phyloP scores from a whole-genome alignment of 2,888 invertebrate species.

The Philaethria dido region DNA sequence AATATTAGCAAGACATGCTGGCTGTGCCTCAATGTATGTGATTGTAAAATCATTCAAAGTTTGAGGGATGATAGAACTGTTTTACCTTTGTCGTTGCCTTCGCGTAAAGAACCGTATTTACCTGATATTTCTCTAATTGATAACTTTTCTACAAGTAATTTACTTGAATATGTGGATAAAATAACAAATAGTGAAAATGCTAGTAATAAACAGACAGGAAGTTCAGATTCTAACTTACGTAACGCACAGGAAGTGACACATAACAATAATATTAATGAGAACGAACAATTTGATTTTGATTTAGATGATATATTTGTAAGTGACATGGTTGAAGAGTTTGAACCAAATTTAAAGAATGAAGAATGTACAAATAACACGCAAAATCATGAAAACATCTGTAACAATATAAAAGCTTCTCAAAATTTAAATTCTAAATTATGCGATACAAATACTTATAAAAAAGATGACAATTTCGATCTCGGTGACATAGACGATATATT shows the following conservation, averaged over 20 bases:
- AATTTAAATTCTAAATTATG: conserved; percentile 55
- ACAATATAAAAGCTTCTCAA: conserved; percentile 27
- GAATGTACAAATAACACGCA: background rate
- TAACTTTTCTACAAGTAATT: conserved; percentile 57
- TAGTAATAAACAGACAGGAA: conserved; percentile 28
- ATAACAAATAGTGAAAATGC: conserved; percentile 29
- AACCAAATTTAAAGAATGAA: background rate
- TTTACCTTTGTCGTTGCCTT: conserved; percentile 44
- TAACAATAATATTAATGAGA: conserved; percentile 30
- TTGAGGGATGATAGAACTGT: conserved; percentile 48
- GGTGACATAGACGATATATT: conserved; percentile 72
- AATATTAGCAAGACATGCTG: conserved; percentile 61
- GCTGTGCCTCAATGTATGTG: conserved; percentile 71
- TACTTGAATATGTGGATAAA: conserved; percentile 54
- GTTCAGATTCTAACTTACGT: background rate
- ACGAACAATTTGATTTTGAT: conserved; percentile 8
- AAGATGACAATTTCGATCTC: conserved; percentile 68
- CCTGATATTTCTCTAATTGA: conserved; percentile 68
- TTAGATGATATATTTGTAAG: conserved; percentile 7
- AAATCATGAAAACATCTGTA: background rate
- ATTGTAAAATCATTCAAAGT: conserved; percentile 63
- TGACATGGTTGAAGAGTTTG: conserved; percentile 50
- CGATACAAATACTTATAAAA: conserved; percentile 31
- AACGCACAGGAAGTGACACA: conserved; percentile 1
- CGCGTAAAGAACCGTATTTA: conserved; percentile 55